Base-by-base conservation (phyloP, 2,113 vertebrate species). In the Oryzias melastigma region DNA sequence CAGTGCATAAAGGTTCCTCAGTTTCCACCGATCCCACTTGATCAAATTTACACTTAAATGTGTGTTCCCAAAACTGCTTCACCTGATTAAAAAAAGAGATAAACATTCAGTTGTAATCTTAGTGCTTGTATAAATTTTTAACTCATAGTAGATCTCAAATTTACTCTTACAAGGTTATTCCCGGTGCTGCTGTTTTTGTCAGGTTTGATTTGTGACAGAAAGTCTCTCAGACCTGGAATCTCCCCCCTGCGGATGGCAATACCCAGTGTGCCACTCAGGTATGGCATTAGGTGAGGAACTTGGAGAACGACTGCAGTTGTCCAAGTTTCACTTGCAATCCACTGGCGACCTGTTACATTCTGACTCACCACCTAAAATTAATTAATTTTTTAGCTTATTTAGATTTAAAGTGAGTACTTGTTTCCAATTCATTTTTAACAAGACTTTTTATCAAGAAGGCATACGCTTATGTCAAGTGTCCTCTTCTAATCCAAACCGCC, bases 271-370 rank as follows among this genome's bases (percentile, higher is more conserved):
- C 91, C 91, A 18, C 82, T 73, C 20, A 91, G 73, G 58, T 77
- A 87, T 6, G 83, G 84, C 56, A 87, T 77, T 50, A 88, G 53
- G 12, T 45, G 43, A 0, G 53, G 55, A 0, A 66, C 82, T 17
- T 82, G 86, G 10, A 90, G 83, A 12, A 80, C 53, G 13, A 68
- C 51, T 1, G 73, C 77, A 50, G 83, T 65, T 51, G 88, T 62
- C 90, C 89, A 92, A 2, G 87, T 87, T 71, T 91, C 91, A 73
- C 88, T 91, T 12, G 86, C 88, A 27, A 91, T 83, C 89, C 90
- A 91, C 65, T 91, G 89, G 5, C 77, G 76, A 7, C 75, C 85
- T 16, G 75, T 88, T 4, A 89, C 78, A 22, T 60, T 49, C 45
- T 60, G 58, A 12, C 19, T 58, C 1, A 80, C 57, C n/a, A 89